These are phyloP conservation scores for Schrankia costaestrigalis DNA, from an alignment of 2,888 invertebrate genomes.

Conservation along the genomic window DNA sequence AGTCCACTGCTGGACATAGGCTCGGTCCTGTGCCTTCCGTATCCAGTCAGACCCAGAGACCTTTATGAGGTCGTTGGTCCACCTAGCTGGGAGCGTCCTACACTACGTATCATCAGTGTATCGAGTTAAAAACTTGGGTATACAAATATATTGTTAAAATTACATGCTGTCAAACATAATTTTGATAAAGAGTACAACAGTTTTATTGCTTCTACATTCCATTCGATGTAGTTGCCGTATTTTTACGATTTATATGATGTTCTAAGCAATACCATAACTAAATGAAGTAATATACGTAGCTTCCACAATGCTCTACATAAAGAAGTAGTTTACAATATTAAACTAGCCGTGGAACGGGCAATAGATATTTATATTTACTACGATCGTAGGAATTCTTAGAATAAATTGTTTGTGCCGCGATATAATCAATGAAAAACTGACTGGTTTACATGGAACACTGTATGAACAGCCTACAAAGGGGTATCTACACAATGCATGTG, in stretches of 20 bases:
- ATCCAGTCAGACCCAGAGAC: no score
- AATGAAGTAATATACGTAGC: constrained; percentile 2
- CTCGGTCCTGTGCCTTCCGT: no score
- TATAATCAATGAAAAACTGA: constrained; percentile 63
- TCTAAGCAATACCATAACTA: constrained; percentile 4
- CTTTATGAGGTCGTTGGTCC: no score
- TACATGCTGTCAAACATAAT: no score
- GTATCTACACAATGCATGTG: constrained; percentile 51
- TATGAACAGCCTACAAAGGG: constrained; percentile 50
- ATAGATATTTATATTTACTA: constrained; percentile 26
- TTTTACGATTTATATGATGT: background rate
- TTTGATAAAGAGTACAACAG: no score
- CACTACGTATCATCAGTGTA: no score
- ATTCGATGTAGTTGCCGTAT: no score
- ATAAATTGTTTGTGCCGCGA: constrained; percentile 46
- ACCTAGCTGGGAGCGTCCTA: no score
- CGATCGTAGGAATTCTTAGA: constrained; percentile 20
- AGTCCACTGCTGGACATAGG: no score
- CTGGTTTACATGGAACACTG: constrained; percentile 55
- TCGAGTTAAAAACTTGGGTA: no score
- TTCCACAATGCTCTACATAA: constrained; percentile 15
- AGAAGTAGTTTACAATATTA: constrained; percentile 15
- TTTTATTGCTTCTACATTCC: no score
- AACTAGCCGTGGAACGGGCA: constrained; percentile 12
- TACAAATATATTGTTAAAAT: no score